Base-by-base conservation (phyloP, 2,888 invertebrate genomes). In the Drosophila borborema region DNA sequence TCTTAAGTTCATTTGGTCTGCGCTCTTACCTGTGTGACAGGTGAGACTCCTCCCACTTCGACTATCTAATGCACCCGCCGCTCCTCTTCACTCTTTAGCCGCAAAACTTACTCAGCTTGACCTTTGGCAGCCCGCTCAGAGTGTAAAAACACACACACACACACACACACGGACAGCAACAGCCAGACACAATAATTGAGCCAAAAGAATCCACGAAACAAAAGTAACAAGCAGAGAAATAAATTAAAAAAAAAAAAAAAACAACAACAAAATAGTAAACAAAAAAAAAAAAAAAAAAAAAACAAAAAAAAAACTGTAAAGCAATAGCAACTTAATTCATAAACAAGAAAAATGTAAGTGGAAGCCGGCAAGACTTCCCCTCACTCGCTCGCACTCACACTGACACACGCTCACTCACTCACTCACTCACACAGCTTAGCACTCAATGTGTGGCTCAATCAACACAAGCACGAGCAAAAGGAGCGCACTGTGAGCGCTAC, bases 361-460 rank as follows among this genome's bases (percentile, higher is more conserved):
- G 54, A 67, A 67, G 64, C 63, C 73, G 74, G 73, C 73, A 18
- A 58, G 58, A 71, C 31, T 70, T 74, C 70, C 66, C 75, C 79
- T 64, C 36, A 53, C 60, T 18, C 43, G 48, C 58, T 14, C 45
- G 46, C 61, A 10, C 58, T 48, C 59, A 12, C 41, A 10, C 64
- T 28, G 49, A 9, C 72, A 14, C 62, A 40, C 12, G 12, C 72
- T 14, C 64, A 7, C 63, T 23, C 64, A 45, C 45, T 34, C 49
- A 20, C 49, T 53, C 36, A 14, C n/a, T n/a, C n/a, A n/a, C n/a
- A n/a, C 43, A 23, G 28, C 16, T n/a, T 85, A 64, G 49, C 82
- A 84, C 84, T 85, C 84, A 85, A 85, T 86, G 64, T 75, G 74
- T 60, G 71, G 88, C 90, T 86, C 90, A 86, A 86, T 86, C 64